Conservation (phyloP, 2,888 invertebrate species). For the Monochamus alternatus region DNA sequence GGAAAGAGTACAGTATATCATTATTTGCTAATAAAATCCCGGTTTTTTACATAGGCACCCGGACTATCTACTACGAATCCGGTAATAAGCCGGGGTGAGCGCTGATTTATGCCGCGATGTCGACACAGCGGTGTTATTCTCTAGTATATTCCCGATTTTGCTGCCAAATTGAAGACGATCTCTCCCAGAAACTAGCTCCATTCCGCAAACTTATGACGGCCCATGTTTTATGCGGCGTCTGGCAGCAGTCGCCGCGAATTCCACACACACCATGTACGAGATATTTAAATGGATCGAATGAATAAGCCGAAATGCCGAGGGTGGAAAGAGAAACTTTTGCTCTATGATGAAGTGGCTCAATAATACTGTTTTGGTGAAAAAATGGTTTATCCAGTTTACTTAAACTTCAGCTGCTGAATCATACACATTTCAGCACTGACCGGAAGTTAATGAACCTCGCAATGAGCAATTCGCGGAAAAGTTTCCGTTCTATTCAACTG, state of each 20-base stretch:
- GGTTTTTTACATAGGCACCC: conserved; percentile 8
- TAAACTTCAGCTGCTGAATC: too few species aligned
- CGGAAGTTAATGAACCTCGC: too few species aligned
- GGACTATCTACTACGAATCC: conserved; percentile 35
- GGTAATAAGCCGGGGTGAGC: conserved; percentile 54
- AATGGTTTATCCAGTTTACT: too few species aligned
- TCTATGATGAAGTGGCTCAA: too few species aligned
- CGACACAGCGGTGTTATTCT: conserved; percentile 63
- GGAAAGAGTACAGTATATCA: too few species aligned
- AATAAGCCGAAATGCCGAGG: conserved; percentile 15
- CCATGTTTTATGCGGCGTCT: conserved; percentile 68
- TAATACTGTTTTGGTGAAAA: too few species aligned
- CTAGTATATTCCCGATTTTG: conserved; percentile 68
- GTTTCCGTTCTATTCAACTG: too few species aligned
- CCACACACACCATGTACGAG: conserved; percentile 53
- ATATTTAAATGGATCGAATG: conserved; percentile 61
- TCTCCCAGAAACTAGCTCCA: conserved; percentile 68
- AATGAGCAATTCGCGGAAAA: too few species aligned
- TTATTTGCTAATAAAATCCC: too few species aligned
- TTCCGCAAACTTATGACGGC: conserved; percentile 69
- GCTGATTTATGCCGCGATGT: conserved; percentile 63
- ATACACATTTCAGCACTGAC: too few species aligned
- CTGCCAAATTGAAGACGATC: conserved; percentile 71
- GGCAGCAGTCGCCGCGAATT: conserved; percentile 66
- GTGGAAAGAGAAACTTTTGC: neutral